A percentile compares a stretch with the other conserved stretches of the same genome.
These are phyloP conservation scores for Labroides dimidiatus DNA, from an alignment of 2,797 vertebrate species.

Conservation along the genomic window DNA sequence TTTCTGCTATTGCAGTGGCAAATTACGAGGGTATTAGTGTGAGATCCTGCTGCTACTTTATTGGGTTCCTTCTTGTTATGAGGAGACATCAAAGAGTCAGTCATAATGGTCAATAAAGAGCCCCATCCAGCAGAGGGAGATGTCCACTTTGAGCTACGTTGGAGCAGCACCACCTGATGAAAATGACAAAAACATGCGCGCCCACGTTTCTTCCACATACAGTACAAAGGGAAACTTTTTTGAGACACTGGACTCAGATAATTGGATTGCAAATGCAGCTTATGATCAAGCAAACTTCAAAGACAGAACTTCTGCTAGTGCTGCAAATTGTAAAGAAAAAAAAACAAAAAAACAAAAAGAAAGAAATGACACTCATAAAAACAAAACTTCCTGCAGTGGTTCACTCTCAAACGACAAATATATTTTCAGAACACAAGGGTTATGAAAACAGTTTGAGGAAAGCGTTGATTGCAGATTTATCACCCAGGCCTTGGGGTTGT, in stretches of 20 bases:
- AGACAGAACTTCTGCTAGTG: slow-evolving; percentile 1
- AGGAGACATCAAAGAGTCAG: slow-evolving; percentile 28
- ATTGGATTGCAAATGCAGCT: not conserved
- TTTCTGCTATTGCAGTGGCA: slow-evolving; percentile 19
- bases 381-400: not conserved
- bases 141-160: slow-evolving; percentile 38
- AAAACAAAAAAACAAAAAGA: slow-evolving; percentile 28
- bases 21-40: slow-evolving; percentile 34
- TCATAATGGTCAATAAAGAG: slow-evolving; percentile 45
- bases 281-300: slow-evolving; percentile 2
- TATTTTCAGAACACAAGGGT: not conserved
- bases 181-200: slow-evolving; percentile 1
- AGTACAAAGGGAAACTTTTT: not conserved
- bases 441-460: slow-evolving; percentile 8
- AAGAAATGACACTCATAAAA: slow-evolving; percentile 32
- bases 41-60: slow-evolving; percentile 36
- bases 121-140: slow-evolving; percentile 70
- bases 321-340: too few relatives aligned
- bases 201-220: not conserved
- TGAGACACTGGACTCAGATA: not conserved
- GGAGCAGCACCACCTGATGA: slow-evolving; percentile 5
- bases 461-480: slow-evolving; percentile 33
- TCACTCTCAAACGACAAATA: slow-evolving; percentile 1
- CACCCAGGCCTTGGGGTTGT: slow-evolving; percentile 25
- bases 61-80: slow-evolving; percentile 16